These are phyloP conservation scores for Apocrypta bakeri DNA, from an alignment of 1,140 invertebrate genomes.

Conservation along the genomic window DNA sequence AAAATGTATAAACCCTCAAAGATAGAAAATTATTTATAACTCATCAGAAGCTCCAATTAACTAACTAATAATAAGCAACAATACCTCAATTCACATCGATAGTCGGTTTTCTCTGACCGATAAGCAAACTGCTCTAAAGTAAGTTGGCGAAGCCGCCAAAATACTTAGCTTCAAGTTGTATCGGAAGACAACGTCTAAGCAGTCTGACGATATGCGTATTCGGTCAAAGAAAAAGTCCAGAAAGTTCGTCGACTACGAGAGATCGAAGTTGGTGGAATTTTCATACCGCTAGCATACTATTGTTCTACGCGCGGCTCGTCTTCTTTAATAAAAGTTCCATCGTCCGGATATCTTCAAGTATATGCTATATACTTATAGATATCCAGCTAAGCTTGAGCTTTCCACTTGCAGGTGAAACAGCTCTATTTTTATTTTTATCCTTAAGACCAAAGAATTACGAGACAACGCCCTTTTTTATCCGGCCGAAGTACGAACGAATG, in stretches of 20 bases:
- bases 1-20: no score
- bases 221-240: neutral
- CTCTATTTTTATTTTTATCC: neutral
- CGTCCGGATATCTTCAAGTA: neutral
- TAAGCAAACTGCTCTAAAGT: neutral
- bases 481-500: no score
- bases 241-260: neutral
- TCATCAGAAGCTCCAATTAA: no score
- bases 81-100: no score
- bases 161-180: no score
- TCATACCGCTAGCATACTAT: neutral
- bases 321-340: neutral
- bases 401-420: neutral
- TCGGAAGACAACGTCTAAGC: no score
- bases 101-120: neutral
- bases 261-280: neutral
- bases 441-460: neutral
- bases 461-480: neutral
- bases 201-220: neutral
- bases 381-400: neutral
- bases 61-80: neutral
- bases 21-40: no score
- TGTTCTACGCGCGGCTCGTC: neutral
- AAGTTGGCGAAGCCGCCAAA: neutral
- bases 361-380: neutral